Conservation (phyloP, 2,888 invertebrate species). For the Alentia gelatinosa region DNA sequence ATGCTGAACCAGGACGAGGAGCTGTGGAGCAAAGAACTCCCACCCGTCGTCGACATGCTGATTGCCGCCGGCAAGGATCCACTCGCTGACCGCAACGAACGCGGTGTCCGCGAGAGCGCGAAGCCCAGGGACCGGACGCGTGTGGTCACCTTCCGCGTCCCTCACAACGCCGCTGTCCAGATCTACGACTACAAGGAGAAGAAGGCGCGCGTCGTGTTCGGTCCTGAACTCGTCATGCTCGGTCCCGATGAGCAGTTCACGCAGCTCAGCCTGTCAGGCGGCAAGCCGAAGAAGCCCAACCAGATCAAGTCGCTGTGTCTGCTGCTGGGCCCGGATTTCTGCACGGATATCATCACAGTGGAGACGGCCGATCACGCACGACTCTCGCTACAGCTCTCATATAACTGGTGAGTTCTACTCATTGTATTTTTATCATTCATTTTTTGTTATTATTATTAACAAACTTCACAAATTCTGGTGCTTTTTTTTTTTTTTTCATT, state of each 20-base stretch:
- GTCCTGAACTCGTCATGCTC: constrained; percentile 83
- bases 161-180: constrained; percentile 83
- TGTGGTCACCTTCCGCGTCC: constrained; percentile 81
- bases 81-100: constrained; percentile 80
- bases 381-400: constrained; percentile 82
- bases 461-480: too few relatives aligned
- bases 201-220: constrained; percentile 82
- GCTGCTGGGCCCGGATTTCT: constrained; percentile 82
- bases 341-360: constrained; percentile 82
- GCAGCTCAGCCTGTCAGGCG: constrained; percentile 82
- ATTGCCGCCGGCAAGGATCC: constrained; percentile 79
- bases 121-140: constrained; percentile 61
- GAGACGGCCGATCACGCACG: constrained; percentile 83
- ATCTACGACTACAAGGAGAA: constrained; percentile 83
- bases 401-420: constrained; percentile 81
- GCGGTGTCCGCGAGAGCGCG: neutral
- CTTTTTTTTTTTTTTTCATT: too few relatives aligned
- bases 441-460: too few relatives aligned
- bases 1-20: constrained; percentile 82
- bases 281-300: constrained; percentile 82
- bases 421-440: too few relatives aligned
- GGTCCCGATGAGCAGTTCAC: constrained; percentile 83
- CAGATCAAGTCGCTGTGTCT: constrained; percentile 82
- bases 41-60: constrained; percentile 79
- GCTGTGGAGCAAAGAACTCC: constrained; percentile 80